Conservation (phyloP, 2,797 vertebrate genomes). For the Rhadinocentrus ornatus region DNA sequence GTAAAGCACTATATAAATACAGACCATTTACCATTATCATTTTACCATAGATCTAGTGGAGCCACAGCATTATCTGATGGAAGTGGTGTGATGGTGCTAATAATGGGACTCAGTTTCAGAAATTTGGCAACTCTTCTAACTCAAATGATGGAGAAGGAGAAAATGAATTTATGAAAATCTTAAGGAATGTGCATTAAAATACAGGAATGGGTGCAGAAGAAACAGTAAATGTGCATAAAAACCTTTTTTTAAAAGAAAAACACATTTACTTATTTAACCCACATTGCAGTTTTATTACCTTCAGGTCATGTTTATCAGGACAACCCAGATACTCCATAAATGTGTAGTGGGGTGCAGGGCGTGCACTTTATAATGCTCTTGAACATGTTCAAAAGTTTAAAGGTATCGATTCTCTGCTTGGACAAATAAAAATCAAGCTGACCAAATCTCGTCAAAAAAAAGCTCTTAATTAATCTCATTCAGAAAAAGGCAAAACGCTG, state of each 20-base stretch:
- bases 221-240: neutral
- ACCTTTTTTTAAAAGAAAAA: neutral
- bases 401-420: too few species aligned
- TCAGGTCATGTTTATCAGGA: neutral
- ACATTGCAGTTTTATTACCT: neutral
- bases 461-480: too few species aligned
- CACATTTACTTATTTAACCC: neutral
- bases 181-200: neutral
- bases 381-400: too few species aligned
- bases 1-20: too few species aligned
- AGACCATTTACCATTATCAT: too few species aligned
- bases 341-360: neutral
- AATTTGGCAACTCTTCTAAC: neutral
- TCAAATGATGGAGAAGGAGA: neutral
- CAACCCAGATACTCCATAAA: neutral
- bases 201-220: neutral
- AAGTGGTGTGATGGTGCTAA: neutral
- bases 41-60: neutral
- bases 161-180: neutral
- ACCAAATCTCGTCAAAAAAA: too few species aligned
- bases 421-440: too few species aligned
- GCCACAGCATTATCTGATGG: too few species aligned
- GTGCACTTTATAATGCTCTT: neutral
- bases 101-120: neutral
- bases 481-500: neutral